Percentiles rank a stretch among this genome's conserved stretches.
Conservation (phyloP, 2,888 invertebrate species). For the Beris morrisii region DNA sequence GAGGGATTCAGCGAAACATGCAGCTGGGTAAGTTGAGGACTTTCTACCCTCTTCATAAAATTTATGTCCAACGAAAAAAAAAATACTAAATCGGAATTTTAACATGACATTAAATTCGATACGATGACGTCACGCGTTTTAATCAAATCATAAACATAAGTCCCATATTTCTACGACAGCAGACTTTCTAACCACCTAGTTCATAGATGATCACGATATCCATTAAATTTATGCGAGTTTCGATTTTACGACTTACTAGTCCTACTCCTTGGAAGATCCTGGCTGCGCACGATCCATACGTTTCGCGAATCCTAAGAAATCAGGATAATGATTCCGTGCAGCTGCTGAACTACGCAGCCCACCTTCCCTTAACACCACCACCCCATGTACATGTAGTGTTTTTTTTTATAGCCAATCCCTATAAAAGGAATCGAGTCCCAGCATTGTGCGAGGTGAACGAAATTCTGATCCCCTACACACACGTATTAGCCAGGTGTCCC, state of each 20-base stretch:
- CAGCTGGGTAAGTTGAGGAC: slow-evolving; percentile 7
- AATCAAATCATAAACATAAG: slow-evolving; percentile 25
- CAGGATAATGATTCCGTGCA: slow-evolving; percentile 1
- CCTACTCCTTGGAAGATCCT: too few species aligned
- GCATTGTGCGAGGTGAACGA: slow-evolving; percentile 25
- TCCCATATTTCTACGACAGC: background rate
- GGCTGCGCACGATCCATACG: too few species aligned
- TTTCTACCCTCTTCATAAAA: background rate
- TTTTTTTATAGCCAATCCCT: background rate
- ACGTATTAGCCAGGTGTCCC: slow-evolving; percentile 28
- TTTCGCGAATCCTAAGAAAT: too few species aligned
- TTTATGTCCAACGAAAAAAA: background rate
- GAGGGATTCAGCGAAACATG: background rate
- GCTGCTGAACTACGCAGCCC: slow-evolving; percentile 29
- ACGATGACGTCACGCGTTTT: slow-evolving; percentile 27
- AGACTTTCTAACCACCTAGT: too few species aligned
- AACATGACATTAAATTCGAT: slow-evolving; percentile 26
- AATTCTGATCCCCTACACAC: slow-evolving; percentile 29
- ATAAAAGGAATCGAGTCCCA: too few species aligned
- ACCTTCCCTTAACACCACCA: slow-evolving; percentile 26
- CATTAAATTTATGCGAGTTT: too few species aligned
- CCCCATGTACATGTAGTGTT: background rate
- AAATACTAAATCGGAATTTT: background rate
- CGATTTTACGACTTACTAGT: too few species aligned
- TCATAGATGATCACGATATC: too few species aligned